phyloP scores from a whole-genome alignment of 2,113 vertebrate species.

The Hypomesus transpacificus region DNA sequence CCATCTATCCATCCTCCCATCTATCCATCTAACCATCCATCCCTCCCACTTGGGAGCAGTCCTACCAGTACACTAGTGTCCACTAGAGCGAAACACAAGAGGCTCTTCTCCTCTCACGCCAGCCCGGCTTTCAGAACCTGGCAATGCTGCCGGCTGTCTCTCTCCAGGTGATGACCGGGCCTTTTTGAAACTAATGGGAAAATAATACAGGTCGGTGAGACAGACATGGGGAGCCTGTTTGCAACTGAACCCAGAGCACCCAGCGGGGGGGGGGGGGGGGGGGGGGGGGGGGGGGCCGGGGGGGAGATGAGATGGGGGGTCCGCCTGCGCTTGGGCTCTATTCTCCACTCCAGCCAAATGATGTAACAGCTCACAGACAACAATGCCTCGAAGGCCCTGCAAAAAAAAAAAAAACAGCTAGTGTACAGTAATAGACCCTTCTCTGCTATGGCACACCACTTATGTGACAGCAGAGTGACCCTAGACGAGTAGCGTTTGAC shows the following conservation, averaged over 20 bases:
- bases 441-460: too few species aligned
- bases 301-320: too few species aligned
- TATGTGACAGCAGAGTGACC: too few species aligned
- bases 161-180: conserved; percentile 10
- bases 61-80: too few species aligned
- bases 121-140: not conserved
- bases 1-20: not conserved
- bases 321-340: too few species aligned
- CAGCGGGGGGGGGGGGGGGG: not conserved
- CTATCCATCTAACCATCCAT: not conserved
- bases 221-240: not conserved
- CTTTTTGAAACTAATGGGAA: not conserved
- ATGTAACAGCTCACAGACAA: too few species aligned
- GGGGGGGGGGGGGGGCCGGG: not conserved
- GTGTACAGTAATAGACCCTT: too few species aligned
- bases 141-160: not conserved
- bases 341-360: too few species aligned
- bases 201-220: not conserved
- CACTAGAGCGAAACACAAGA: conserved; percentile 6
- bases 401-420: too few species aligned
- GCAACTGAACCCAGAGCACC: not conserved
- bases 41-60: not conserved
- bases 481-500: too few species aligned
- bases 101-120: not conserved
- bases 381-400: not conserved